These are phyloP conservation scores for Pemphigus obesinymphae DNA, from an alignment of 1,140 invertebrate genomes.

Conservation along the genomic window DNA sequence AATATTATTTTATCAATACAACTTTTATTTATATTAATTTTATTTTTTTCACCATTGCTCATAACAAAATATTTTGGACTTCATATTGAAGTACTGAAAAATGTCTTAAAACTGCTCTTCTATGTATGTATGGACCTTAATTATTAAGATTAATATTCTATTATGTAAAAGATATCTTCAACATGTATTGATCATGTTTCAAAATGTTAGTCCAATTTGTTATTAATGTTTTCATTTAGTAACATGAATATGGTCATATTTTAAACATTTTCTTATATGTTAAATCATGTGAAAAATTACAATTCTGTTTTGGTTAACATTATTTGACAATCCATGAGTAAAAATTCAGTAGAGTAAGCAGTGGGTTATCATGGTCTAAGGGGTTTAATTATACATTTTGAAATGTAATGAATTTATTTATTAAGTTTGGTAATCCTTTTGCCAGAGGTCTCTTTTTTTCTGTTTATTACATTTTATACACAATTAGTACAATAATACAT, in stretches of 20 bases:
- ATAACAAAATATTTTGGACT: background rate
- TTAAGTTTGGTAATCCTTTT: background rate
- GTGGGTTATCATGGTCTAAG: background rate
- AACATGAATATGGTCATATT: too few relatives aligned
- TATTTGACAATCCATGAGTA: background rate
- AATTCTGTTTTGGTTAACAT: background rate
- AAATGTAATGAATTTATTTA: background rate
- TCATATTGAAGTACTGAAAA: background rate
- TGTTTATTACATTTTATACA: background rate
- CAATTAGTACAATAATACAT: background rate
- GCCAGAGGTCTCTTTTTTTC: background rate
- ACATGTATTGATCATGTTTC: too few relatives aligned
- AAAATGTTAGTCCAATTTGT: too few relatives aligned
- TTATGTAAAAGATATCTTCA: too few relatives aligned
- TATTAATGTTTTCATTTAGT: too few relatives aligned
- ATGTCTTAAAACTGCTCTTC: too few relatives aligned
- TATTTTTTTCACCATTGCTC: background rate
- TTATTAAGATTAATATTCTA: too few relatives aligned
- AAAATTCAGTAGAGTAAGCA: background rate
- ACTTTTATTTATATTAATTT: background rate
- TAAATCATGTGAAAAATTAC: background rate
- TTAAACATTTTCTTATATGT: too few relatives aligned
- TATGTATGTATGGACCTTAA: too few relatives aligned
- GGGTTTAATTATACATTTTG: background rate
- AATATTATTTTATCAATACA: background rate